phyloP scores from a whole-genome alignment of 2,797 vertebrate species.

The Tachyglossus aculeatus region DNA sequence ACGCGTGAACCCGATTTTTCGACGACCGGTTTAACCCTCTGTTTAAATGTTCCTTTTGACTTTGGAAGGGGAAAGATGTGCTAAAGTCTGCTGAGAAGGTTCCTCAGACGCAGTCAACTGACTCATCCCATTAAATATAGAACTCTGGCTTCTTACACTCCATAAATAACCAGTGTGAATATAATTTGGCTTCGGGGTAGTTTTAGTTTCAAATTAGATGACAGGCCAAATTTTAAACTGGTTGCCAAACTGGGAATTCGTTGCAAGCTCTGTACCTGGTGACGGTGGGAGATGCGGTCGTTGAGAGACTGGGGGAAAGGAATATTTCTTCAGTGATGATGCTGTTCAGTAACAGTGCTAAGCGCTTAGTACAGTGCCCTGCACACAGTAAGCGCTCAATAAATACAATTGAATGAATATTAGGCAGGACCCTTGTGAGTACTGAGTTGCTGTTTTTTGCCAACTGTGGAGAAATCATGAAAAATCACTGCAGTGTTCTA shows the following conservation, averaged over 20 bases:
- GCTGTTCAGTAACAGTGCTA: too few relatives aligned
- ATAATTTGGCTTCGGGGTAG: slow-evolving; percentile 16
- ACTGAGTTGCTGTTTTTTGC: too few relatives aligned
- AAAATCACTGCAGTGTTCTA: too few relatives aligned
- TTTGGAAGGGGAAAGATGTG: slow-evolving; percentile 2
- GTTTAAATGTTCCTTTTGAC: not conserved
- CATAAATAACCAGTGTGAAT: slow-evolving; percentile 40
- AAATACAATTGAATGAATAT: too few relatives aligned
- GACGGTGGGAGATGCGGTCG: too few relatives aligned
- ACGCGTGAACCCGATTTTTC: too few relatives aligned
- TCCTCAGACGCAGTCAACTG: slow-evolving; percentile 7
- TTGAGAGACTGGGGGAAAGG: not conserved
- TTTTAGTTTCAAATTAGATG: slow-evolving; percentile 37
- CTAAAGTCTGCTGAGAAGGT: not conserved
- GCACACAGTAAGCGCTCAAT: too few relatives aligned
- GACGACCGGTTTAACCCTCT: too few relatives aligned
- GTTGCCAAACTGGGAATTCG: not conserved
- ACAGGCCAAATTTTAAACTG: not conserved
- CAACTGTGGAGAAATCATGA: too few relatives aligned
- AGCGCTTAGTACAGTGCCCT: too few relatives aligned
- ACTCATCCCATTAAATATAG: slow-evolving; percentile 44
- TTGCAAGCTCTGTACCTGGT: not conserved
- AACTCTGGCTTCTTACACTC: slow-evolving; percentile 24
- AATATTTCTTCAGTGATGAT: not conserved
- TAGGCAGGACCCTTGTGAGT: too few relatives aligned